Percentiles rank a stretch among this genome's conserved stretches.
Conservation (phyloP, 2,888 invertebrate genomes). For the Cryptocephalus primarius region DNA sequence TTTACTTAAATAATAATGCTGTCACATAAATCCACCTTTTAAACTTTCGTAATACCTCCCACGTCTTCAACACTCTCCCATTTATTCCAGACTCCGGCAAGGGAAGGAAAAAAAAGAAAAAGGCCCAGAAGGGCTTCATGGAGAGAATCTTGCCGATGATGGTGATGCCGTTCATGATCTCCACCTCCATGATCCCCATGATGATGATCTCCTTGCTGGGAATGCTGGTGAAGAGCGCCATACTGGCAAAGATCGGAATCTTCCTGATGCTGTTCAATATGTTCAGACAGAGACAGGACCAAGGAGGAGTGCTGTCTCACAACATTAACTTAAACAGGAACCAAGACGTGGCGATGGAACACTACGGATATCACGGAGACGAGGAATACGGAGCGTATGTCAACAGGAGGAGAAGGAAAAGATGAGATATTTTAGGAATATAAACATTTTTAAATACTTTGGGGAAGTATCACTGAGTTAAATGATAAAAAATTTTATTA, state of each 20-base stretch:
- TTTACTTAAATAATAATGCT: too few relatives aligned
- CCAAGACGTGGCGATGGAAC: conserved; percentile 26
- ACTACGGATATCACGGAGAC: conserved; percentile 47
- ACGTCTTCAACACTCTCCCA: too few relatives aligned
- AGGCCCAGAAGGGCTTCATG: conserved; percentile 45
- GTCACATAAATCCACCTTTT: too few relatives aligned
- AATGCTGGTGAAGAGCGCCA: conserved; percentile 52
- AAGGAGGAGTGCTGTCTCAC: conserved; percentile 25
- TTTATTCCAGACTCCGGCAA: neutral
- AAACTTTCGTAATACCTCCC: too few relatives aligned
- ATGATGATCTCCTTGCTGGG: conserved; percentile 58
- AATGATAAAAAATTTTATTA: too few relatives aligned
- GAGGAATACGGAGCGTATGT: conserved; percentile 47
- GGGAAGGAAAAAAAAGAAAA: conserved; percentile 1
- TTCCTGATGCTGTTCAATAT: conserved; percentile 54
- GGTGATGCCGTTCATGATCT: conserved; percentile 59
- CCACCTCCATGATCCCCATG: conserved; percentile 58
- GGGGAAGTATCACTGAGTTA: too few relatives aligned
- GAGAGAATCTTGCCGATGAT: conserved; percentile 53
- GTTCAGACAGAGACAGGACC: conserved; percentile 30
- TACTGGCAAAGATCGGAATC: conserved; percentile 63
- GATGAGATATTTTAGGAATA: neutral
- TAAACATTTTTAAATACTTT: too few relatives aligned
- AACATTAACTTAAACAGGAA: conserved; percentile 8
- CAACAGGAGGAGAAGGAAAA: conserved; percentile 27